Base-by-base conservation (phyloP, 2,888 invertebrate genomes). In the Oscheius myriophilus region DNA sequence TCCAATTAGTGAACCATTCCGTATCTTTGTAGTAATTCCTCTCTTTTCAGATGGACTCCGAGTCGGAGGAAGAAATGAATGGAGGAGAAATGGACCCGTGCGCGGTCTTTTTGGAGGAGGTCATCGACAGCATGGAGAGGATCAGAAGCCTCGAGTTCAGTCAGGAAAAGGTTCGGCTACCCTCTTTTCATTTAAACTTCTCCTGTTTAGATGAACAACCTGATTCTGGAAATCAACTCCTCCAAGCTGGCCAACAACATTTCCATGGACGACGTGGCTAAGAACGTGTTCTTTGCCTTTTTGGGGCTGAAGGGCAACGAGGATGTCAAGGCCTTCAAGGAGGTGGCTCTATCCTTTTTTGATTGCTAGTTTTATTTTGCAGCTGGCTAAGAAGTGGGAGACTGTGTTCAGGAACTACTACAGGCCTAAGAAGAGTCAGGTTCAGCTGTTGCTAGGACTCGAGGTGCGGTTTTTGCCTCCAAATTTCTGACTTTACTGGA, bases 171-270 rank as follows among this genome's bases (percentile, higher is more conserved):
- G 74, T 74, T 53, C 21, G 54, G 46, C 18, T 53, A 18, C 18
- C 18, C 18, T 14, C 4, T 14, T 46, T 46, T 46, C 14, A 16
- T 46, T 14, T n/a, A 16, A 14, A 7, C 46, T 45, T 45, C 6
- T 2, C 11, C 9, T 16, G 41, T 65, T 55, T 43, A 76, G 71
- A 72, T 78, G 70, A 66, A 69, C 11, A 83, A 84, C 59, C 64
- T 85, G 43, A 84, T 81, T 51, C 67, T 85, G 53, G 85, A 85
- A 59, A 84, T 85, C 66, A 85, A 84, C 64, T 80, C 83, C 6
- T 85, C 84, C 12, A 82, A 82, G 63, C 57, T 85, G 16, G 84
- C 84, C 11, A 78, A 83, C 61, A 85, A 84, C 71, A 79, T 84
- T 23, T 65, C 81, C 0, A 71, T 79, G 69, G 83, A 84, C 23